A percentile compares a stretch with the other conserved stretches of the same genome.
Evolutionary conservation across 2,113 vertebrate species (phyloP).

Genomic region (Microtus montanus): DNA sequence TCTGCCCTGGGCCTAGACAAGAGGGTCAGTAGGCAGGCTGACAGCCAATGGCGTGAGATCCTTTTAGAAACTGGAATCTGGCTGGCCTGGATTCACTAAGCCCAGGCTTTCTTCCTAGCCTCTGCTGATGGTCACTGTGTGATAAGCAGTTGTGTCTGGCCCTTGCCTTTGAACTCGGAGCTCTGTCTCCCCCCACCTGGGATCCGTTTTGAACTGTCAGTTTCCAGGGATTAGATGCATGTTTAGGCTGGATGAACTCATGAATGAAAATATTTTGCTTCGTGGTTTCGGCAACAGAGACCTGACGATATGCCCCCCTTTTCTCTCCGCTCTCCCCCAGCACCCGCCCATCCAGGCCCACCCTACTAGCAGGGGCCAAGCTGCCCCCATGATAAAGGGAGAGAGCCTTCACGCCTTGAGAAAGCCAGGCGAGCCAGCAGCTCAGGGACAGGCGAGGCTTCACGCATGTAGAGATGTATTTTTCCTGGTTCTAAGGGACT

Average conservation of each 20-base stretch:
- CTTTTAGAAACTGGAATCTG: conserved; percentile 55
- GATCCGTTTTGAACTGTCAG: conserved; percentile 88
- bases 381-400: conserved; percentile 61
- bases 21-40: neutral
- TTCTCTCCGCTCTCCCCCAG: conserved; percentile 37
- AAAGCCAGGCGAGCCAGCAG: neutral
- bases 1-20: neutral
- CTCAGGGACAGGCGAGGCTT: neutral
- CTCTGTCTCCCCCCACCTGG: conserved; percentile 80
- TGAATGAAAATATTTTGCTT: conserved; percentile 92
- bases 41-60: neutral
- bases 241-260: conserved; percentile 91
- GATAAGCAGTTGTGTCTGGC: conserved; percentile 82
- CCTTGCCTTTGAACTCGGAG: conserved; percentile 85
- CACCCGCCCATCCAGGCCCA: conserved; percentile 29
- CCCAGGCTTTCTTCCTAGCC: conserved; percentile 49
- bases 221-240: conserved; percentile 89
- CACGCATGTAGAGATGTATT: too few relatives aligned
- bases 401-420: conserved; percentile 70
- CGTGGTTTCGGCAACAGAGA: conserved; percentile 84
- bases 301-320: neutral
- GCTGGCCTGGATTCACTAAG: conserved; percentile 59
- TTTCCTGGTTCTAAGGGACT: neutral
- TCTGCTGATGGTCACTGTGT: conserved; percentile 82
- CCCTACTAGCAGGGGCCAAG: conserved; percentile 70